Evolutionary conservation across 2,113 vertebrate species (phyloP), one percentile per base, ranked within the genome.

Genomic region (Lynx canadensis): DNA sequence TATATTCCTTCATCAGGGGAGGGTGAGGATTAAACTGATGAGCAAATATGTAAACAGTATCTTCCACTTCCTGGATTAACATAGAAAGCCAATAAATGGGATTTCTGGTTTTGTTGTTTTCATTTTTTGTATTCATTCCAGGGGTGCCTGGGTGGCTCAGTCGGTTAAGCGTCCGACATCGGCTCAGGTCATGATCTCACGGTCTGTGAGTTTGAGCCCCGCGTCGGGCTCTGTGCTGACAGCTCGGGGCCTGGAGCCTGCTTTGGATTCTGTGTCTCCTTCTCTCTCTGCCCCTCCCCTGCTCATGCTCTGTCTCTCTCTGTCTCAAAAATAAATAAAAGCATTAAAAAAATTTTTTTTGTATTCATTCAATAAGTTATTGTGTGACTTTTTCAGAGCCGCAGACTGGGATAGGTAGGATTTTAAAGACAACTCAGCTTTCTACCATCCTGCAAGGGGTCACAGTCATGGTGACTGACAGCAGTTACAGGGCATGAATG

Each of bases 401-500:
- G n/a, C 21, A 11, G 3, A 2, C 15, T 55, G 18, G 5, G 10
- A 18, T 1, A 4, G 19, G 7, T 5, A 10, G 27, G 74, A 19
- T 7, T 2, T 7, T 11, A 23, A 21, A 33, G 27, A 12, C 4
- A 27, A 3, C 1, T 15, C 4, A 13, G 25, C 1, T 9, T 16
- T 31, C 8, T 21, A 1, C 11, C n/a, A 14, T 65, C 12, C 12
- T 14, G 2, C 5, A 2, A 3, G 27, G 33, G 3, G 10, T 25
- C n/a, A 50, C 7, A 4, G 9, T 7, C 45, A 36, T 18, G 21
- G 29, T 41, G 33, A 38, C 2, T 16, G 16, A 1, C 14, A 7
- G 3, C 2, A 60, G 23, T 5, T 5, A 8, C 3, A 2, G 19
- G 29, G 5, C 6, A 0, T 0, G 23, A 8, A 8, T 15, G 7